These are phyloP conservation scores for Neosalanx taihuensis DNA, from an alignment of 2,797 vertebrate genomes.

Conservation along the genomic window DNA sequence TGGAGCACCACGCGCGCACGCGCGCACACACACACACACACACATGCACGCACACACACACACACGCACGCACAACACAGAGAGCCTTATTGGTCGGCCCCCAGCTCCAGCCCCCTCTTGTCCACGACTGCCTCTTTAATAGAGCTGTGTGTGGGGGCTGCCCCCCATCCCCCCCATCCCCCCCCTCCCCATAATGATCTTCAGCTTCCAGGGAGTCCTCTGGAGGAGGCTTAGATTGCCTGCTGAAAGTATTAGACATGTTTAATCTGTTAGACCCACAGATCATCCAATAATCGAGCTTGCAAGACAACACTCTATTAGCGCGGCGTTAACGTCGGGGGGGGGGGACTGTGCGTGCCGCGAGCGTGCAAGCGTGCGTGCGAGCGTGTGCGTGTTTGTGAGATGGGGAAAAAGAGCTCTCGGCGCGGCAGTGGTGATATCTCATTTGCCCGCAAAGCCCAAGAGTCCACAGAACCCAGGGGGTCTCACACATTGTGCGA, in stretches of 20 bases:
- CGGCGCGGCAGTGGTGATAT: conserved; percentile 42
- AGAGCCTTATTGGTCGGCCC: too few relatives aligned
- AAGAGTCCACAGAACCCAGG: conserved; percentile 61
- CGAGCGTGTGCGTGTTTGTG: not conserved
- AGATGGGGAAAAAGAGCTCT: not conserved
- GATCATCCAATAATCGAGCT: conserved; percentile 76
- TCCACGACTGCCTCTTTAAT: conserved; percentile 54
- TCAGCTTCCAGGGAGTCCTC: conserved; percentile 61
- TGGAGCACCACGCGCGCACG: not conserved
- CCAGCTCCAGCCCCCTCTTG: conserved; percentile 34
- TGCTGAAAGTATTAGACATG: conserved; percentile 75
- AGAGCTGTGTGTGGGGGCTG: conserved; percentile 52
- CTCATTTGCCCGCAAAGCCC: conserved; percentile 65
- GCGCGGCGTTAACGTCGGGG: conserved; percentile 64
- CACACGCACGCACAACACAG: conserved; percentile 31
- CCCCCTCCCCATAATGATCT: conserved; percentile 53
- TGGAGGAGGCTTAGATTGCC: conserved; percentile 69
- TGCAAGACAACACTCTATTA: conserved; percentile 74
- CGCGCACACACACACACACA: conserved; percentile 12
- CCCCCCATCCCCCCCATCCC: conserved; percentile 3
- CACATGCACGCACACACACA: conserved; percentile 9
- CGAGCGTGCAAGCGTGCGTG: conserved; percentile 14
- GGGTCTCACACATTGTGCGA: conserved; percentile 27
- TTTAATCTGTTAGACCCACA: conserved; percentile 81
- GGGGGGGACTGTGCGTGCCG: conserved; percentile 17